Evolutionary conservation across 2,888 invertebrate genomes (phyloP), one percentile per base, ranked within the genome.

Genomic region (Dorcus hopei): DNA sequence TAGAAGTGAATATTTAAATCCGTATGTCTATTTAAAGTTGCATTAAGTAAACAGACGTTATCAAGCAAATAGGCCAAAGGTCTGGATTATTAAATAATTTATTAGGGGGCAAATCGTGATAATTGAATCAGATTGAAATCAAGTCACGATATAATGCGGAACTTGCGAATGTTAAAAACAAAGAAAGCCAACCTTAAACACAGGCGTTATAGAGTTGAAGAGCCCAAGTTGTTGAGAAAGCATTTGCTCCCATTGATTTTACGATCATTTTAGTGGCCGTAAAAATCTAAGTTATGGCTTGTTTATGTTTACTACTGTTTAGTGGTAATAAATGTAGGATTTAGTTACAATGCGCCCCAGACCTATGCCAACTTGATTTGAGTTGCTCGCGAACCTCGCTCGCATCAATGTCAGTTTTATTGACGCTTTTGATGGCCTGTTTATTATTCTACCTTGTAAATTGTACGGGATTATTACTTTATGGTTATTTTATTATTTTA

Each of bases 301-400:
- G 79, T 79, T 79, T 79, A 79, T 77, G 74, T 77, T 77, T 76
- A 77, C 76, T 77, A 75, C 77, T 76, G 77, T 77, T 77, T 75
- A 73, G 74, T 55, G 72, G 77, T 72, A 74, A 76, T 78, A 78
- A 77, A 77, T 71, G 77, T 74, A 72, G 76, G 76, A 68, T 70
- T 70, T 70, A 64, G 71, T 71, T 70, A 70, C 71, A 71, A 70
- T 69, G 62, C 56, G 57, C 59, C 19, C 68, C 67, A 71, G 74
- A 76, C 77, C 77, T 77, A 77, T 72, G 71, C 72, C 75, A 77
- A 77, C 72, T 66, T 66, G 64, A 65, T 66, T 68, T 68, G 68
- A 67, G 71, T 75, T 76, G 66, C 64, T 65, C 67, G 68, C 63
- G 67, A 66, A 62, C 49, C 65, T 61, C 70, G 65, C 70, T 71